Percentiles rank a stretch among this genome's conserved stretches.
These are phyloP conservation scores for Tinea pellionella DNA, from an alignment of 2,888 invertebrate genomes.

Conservation along the genomic window DNA sequence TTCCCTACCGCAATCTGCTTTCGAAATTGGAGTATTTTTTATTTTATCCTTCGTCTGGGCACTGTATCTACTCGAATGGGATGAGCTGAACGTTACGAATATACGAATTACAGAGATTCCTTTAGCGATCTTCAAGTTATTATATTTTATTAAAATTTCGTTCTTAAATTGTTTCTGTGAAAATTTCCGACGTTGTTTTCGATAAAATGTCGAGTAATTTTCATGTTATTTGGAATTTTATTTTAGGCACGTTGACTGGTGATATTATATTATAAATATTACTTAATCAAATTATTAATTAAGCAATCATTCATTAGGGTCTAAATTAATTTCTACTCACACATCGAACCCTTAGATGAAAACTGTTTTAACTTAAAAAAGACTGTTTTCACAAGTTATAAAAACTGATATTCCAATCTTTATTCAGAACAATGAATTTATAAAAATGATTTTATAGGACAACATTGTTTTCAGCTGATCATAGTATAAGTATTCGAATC, in stretches of 20 bases:
- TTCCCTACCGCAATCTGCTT: constrained; percentile 37
- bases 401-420: too few species aligned
- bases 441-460: too few species aligned
- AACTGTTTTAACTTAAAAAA: too few species aligned
- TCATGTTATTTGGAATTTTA: neutral
- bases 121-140: neutral
- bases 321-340: too few species aligned
- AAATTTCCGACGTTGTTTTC: neutral
- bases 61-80: neutral
- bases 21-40: constrained; percentile 45
- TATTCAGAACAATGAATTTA: too few species aligned
- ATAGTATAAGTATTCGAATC: too few species aligned
- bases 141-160: neutral
- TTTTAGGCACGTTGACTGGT: neutral
- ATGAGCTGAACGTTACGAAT: neutral
- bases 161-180: neutral
- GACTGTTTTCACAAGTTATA: too few species aligned
- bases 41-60: constrained; percentile 26
- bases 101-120: neutral
- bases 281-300: too few species aligned
- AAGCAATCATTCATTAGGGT: too few species aligned
- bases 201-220: neutral
- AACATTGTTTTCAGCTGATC: too few species aligned
- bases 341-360: too few species aligned
- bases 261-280: too few species aligned